These are phyloP conservation scores for Hyposmocoma kahamanoa DNA, from an alignment of 1,140 invertebrate genomes.

Conservation along the genomic window DNA sequence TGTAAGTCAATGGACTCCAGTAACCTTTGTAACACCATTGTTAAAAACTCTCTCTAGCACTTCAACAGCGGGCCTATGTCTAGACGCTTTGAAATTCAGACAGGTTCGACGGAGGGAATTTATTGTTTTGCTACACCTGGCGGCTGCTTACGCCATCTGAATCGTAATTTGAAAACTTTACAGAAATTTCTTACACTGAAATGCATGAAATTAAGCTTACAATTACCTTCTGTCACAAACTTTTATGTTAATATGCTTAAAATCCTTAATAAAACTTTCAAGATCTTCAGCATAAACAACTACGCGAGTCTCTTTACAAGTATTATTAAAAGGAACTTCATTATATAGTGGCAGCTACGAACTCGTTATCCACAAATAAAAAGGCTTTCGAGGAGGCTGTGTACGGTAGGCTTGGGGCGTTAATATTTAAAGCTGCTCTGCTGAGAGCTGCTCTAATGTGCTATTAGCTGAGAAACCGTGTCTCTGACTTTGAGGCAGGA, in stretches of 20 bases:
- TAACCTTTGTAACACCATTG: no score
- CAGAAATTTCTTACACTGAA: no score
- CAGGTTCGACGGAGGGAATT: not conserved
- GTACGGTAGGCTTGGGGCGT: conserved; percentile 21
- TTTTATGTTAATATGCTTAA: no score
- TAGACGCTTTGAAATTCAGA: not conserved
- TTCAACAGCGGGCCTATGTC: not conserved
- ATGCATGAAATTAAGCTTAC: no score
- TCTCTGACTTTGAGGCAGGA: conserved; percentile 27
- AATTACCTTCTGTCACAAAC: no score
- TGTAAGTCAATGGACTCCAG: no score
- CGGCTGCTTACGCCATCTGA: conserved; percentile 10
- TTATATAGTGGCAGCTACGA: conserved; percentile 32
- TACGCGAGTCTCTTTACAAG: conserved; percentile 38
- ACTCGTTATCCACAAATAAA: conserved; percentile 51
- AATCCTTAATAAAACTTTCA: no score
- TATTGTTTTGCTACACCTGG: not conserved
- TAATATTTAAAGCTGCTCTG: conserved; percentile 47
- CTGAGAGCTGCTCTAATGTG: conserved; percentile 44
- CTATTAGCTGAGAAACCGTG: conserved; percentile 38
- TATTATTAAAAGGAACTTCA: conserved; percentile 42
- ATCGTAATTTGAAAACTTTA: no score
- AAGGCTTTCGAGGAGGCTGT: conserved; percentile 33
- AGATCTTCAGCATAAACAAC: conserved; percentile 27
- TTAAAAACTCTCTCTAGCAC: not conserved